Evolutionary conservation across 2,797 vertebrate genomes (phyloP), one percentile per base, ranked within the genome.

Genomic region (Hydrocynus forskahlii): DNA sequence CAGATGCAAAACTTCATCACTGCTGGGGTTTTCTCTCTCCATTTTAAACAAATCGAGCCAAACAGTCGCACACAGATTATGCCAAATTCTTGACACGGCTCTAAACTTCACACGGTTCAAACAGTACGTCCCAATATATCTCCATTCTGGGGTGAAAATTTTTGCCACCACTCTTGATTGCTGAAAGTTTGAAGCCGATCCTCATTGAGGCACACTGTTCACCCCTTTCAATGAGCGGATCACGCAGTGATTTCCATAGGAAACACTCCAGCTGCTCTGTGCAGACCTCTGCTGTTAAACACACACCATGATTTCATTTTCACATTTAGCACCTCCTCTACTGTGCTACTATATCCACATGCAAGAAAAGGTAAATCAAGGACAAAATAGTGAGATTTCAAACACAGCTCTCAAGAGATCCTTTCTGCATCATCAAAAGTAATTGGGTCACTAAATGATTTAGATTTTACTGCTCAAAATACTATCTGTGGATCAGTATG

Each of bases 1-100:
- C 0, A 40, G 69, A 80, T 57, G 67, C 0, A 52, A 66, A 7
- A 67, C 78, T 14, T 55, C 43, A 25, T 73, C 69, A 68, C 38
- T 29, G 12, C 48, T 73, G n/a, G 78, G 8, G 1, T 29, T 17
- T 54, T 82, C 74, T 35, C 82, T 88, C 66, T 92, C 92, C 92
- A 92, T 92, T 12, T 17, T 77, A 2, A 64, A 43, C 43, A 82
- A 60, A 78, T 81, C 60, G 10, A 66, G 60, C 54, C 59, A 62
- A 43, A 19, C 4, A 17, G 68, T 17, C 5, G 10, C 5, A 5
- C 43, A 23, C 40, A 52, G 16, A 52, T 52, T 54, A 17, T 54
- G 69, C 14, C 12, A 25, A 19, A 52, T 52, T 71, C 7, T 3
- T 64, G 23, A 19, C 7, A 25, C 35, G 10, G 69, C 69, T 19